Conservation (phyloP, 1,140 invertebrate species). For the Drosophila hydei region DNA sequence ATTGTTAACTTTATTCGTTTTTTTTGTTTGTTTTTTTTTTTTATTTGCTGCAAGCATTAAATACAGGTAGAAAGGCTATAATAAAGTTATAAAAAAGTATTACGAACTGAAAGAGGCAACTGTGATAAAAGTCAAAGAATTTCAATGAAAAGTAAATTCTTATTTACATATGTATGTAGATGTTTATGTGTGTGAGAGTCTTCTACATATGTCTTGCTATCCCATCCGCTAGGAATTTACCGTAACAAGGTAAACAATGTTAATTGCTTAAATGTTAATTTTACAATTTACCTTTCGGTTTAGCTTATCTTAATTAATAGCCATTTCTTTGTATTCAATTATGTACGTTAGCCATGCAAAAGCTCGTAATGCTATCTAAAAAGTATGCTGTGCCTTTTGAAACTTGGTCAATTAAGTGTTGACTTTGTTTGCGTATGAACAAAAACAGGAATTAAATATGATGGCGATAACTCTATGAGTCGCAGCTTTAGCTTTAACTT, state of each 20-base stretch:
- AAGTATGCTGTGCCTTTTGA: slow-evolving; percentile 12
- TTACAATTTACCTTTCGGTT: slow-evolving; percentile 14
- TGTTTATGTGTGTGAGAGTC: not conserved
- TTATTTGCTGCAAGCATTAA: too few species aligned
- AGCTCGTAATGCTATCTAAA: not conserved
- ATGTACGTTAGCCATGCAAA: not conserved
- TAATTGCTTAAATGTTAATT: slow-evolving; percentile 5
- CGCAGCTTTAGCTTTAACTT: too few species aligned
- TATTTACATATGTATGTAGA: not conserved
- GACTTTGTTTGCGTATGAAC: too few species aligned
- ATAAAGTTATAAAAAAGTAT: too few species aligned
- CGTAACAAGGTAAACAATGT: not conserved
- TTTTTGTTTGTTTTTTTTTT: too few species aligned
- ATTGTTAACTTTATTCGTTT: slow-evolving; percentile 3
- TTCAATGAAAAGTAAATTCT: too few species aligned
- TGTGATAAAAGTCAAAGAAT: too few species aligned
- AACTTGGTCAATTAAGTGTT: not conserved
- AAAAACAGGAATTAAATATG: too few species aligned
- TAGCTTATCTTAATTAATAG: not conserved
- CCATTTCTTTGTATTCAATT: not conserved
- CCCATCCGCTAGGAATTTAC: not conserved
- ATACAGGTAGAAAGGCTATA: too few species aligned
- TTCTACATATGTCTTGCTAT: too few species aligned
- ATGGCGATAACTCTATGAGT: not conserved
- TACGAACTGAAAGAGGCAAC: too few species aligned